Base-by-base conservation (phyloP, 2,888 invertebrate genomes). In the Opisthograptis luteolata region DNA sequence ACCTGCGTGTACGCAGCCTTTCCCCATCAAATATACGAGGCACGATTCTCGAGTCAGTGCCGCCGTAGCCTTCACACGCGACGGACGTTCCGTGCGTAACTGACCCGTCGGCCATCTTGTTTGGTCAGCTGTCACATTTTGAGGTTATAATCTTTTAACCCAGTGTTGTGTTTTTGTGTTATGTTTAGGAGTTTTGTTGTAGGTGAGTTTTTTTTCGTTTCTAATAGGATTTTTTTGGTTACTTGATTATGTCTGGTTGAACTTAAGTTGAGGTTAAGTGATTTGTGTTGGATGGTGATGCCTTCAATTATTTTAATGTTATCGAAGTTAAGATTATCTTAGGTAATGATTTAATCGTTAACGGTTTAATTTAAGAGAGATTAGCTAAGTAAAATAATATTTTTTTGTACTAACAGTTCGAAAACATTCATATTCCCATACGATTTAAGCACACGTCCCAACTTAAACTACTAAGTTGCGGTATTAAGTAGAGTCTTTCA, bases 1-100 rank as follows among this genome's bases (percentile, higher is more conserved):
- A 56, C 70, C 71, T 73, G 74, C 72, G 72, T 79, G 61, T 7
- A 69, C 79, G 73, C 76, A 71, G 60, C 83, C 65, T 79, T 64
- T 76, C 53, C 47, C 60, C 59, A 65, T 39, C 19, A 49, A 43
- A 31, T 13, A 37, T 22, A 32, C 49, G 62, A 60, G 70, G 73
- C 68, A 65, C 59, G 55, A 20, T n/a, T n/a, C 28, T 9, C 59
- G 67, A 68, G 68, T 72, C 73, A 79, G 81, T 75, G 64, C 62
- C 55, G 52, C 49, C 57, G 52, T 54, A 51, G 61, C 64, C 63
- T 55, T 52, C 69, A 62, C 27, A 10, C 62, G 60, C 49, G 41
- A 36, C 62, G 60, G 64, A 57, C 69, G 75, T 64, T 62, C 7
- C 2, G 46, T 45, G 40, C 19, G 25, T 36, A 22, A 4, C 15